These are phyloP conservation scores for Toxotes lorentzi DNA, from an alignment of 2,797 vertebrate species.

Conservation along the genomic window DNA sequence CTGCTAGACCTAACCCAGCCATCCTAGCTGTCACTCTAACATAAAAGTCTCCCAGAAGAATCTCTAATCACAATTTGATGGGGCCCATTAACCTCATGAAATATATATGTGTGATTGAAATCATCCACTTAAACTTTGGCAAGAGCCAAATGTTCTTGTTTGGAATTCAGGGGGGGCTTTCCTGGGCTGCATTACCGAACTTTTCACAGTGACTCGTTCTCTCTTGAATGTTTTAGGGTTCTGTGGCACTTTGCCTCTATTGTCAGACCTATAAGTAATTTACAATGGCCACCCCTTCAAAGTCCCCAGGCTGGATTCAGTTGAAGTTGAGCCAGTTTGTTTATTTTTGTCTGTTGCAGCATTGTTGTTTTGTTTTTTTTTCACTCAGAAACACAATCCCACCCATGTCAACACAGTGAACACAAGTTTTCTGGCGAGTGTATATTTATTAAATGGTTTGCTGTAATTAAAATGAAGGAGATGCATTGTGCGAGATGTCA, in stretches of 20 bases:
- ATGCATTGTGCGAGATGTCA: background rate
- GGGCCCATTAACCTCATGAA: constrained; percentile 81
- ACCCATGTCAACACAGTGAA: background rate
- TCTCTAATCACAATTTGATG: constrained; percentile 79
- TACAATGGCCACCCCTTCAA: constrained; percentile 31
- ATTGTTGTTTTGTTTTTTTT: background rate
- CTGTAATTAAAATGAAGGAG: background rate
- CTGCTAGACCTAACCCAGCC: constrained; percentile 42
- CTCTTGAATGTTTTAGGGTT: constrained; percentile 71
- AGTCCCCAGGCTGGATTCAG: constrained; percentile 53
- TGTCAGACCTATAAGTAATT: constrained; percentile 72
- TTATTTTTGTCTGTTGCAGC: constrained; percentile 16
- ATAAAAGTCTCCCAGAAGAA: constrained; percentile 78
- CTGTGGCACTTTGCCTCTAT: constrained; percentile 69
- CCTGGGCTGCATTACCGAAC: constrained; percentile 59
- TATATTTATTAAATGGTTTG: background rate
- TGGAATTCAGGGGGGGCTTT: constrained; percentile 65
- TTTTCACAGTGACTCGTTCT: constrained; percentile 60
- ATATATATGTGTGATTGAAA: constrained; percentile 81
- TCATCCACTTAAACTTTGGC: constrained; percentile 84
- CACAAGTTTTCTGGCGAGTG: too few species aligned
- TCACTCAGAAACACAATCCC: background rate
- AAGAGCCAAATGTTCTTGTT: constrained; percentile 72
- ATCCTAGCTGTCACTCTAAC: constrained; percentile 61
- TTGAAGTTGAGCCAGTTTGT: constrained; percentile 59